Conservation (phyloP, 2,888 invertebrate species). For the Synanthedon tipuliformis region DNA sequence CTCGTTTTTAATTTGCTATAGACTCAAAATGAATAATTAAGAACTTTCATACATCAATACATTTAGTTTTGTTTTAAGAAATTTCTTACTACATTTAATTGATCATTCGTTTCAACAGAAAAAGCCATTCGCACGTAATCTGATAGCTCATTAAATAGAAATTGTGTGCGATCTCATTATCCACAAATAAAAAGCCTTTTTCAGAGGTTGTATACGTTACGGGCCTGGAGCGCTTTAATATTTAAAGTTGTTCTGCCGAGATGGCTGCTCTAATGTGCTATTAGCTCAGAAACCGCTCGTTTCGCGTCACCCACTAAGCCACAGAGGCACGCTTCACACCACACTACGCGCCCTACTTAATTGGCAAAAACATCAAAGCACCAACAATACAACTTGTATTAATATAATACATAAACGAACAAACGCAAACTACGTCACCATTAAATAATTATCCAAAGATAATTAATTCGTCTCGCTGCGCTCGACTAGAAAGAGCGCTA, state of each 20-base stretch:
- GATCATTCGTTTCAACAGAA: too few relatives aligned
- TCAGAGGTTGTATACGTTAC: constrained; percentile 24
- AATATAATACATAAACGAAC: too few relatives aligned
- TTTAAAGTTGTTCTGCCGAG: constrained; percentile 44
- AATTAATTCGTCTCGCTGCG: too few relatives aligned
- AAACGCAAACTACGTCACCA: too few relatives aligned
- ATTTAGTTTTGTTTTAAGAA: too few relatives aligned
- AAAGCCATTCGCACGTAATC: constrained; percentile 44
- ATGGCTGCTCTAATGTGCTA: constrained; percentile 54
- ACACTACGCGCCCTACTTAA: not conserved
- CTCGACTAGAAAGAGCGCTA: too few relatives aligned
- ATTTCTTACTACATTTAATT: too few relatives aligned
- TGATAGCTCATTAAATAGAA: constrained; percentile 46
- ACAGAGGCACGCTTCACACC: not conserved
- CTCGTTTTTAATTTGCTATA: too few relatives aligned
- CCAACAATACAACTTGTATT: too few relatives aligned
- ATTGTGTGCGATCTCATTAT: constrained; percentile 44
- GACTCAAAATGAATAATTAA: too few relatives aligned
- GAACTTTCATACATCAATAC: too few relatives aligned
- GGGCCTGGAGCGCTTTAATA: constrained; percentile 41
- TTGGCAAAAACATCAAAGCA: not conserved
- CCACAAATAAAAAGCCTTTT: constrained; percentile 52
- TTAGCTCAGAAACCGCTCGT: constrained; percentile 37
- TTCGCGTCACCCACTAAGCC: constrained; percentile 17
- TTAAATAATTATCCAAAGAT: too few relatives aligned